Evolutionary conservation across 2,888 invertebrate genomes (phyloP).

Genomic region (Tetheella fluctuosa): DNA sequence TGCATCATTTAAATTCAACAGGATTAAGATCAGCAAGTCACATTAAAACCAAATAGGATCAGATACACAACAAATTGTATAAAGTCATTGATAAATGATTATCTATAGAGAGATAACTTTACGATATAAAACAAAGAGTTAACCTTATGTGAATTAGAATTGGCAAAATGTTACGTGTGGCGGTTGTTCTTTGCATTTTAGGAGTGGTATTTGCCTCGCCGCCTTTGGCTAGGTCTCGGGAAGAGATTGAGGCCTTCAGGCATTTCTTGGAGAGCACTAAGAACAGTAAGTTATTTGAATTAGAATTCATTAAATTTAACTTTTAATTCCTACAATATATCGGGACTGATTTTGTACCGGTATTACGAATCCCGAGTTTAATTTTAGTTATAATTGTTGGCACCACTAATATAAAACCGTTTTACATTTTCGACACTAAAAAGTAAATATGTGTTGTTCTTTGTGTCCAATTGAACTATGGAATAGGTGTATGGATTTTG

Average conservation of each 20-base stretch:
- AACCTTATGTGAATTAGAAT: neutral
- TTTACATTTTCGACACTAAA: too few relatives aligned
- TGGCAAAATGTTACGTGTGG: conserved; percentile 38
- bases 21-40: neutral
- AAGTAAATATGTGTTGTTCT: too few relatives aligned
- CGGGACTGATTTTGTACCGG: neutral
- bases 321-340: neutral
- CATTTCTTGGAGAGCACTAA: conserved; percentile 51
- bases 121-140: conserved; percentile 8
- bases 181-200: conserved; percentile 39
- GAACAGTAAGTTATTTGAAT: conserved; percentile 47
- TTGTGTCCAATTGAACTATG: too few relatives aligned
- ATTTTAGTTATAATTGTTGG: too few relatives aligned
- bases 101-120: neutral
- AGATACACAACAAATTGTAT: neutral
- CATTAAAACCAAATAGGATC: neutral
- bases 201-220: conserved; percentile 43
- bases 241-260: conserved; percentile 52
- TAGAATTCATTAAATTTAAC: neutral
- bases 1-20: neutral
- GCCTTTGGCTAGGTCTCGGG: conserved; percentile 40
- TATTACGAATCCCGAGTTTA: too few relatives aligned
- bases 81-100: conserved; percentile 8
- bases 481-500: neutral
- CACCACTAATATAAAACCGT: too few relatives aligned